These are phyloP conservation scores for Mormoops blainvillei DNA, from an alignment of 2,113 vertebrate species.

Conservation along the genomic window DNA sequence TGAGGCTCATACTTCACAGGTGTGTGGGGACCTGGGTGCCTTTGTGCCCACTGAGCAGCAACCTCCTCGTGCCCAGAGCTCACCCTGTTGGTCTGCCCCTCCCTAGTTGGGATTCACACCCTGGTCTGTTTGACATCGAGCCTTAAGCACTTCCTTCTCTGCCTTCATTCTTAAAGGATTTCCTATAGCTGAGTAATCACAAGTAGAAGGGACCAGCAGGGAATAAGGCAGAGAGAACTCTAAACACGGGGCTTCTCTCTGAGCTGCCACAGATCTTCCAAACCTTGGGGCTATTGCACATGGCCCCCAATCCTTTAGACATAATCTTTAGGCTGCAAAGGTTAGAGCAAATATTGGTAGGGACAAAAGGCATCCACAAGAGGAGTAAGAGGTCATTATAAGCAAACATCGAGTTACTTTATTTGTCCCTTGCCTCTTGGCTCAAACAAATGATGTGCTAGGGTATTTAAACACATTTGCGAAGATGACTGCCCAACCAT, in stretches of 20 bases:
- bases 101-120: not conserved
- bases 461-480: not conserved
- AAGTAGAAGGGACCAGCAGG: not conserved
- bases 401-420: not conserved
- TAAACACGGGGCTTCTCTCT: not conserved
- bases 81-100: not conserved
- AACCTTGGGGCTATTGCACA: not conserved
- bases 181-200: not conserved
- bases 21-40: no score
- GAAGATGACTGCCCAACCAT: not conserved
- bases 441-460: not conserved
- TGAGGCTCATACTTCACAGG: not conserved
- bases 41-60: no score
- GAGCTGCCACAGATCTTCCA: constrained; percentile 6
- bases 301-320: not conserved
- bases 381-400: not conserved
- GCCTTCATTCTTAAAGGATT: not conserved
- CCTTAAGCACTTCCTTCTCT: not conserved
- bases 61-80: not conserved
- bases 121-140: not conserved
- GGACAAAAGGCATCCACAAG: not conserved
- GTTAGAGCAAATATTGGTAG: not conserved
- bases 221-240: not conserved
- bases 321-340: constrained; percentile 20
- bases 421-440: not conserved